Base-by-base conservation (phyloP, 2,888 invertebrate genomes). In the Mylabris sibirica region DNA sequence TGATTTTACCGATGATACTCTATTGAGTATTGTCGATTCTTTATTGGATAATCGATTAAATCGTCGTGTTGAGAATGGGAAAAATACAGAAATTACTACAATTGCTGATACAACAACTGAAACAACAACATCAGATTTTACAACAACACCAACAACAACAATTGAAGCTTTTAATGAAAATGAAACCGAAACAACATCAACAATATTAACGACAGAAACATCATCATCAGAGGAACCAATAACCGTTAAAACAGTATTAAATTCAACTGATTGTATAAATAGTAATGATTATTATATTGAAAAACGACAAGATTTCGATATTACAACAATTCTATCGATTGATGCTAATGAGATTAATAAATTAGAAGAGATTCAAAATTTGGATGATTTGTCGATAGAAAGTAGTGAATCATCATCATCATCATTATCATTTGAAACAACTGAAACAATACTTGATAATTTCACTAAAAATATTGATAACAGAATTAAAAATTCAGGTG, bases 401-500 rank as follows among this genome's bases (percentile, higher is more conserved):
- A 61, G 38, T 38, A 61, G 38, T 24, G 61, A 66, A 35, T 24
- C 53, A 57, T 53, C 26, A 22, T 5, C 24, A 22, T 22, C 20
- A 34, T 35, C 64, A 30, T 22, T 35, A n/a, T 53, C 66, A 14
- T 60, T 60, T 59, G 53, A 71, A 66, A 60, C 61, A 35, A 66
- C 71, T 1, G 65, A 62, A 49, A 64, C 24, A 53, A 72, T 69
- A 8, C 69, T 72, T 60, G 72, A 73, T 59, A 71, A 72, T 22
- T 64, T 61, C n/a, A 75, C 74, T n/a, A 67, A 72, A 60, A 77
- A 79, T 67, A 65, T 78, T n/a, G 77, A 78, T 69, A 76, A 75
- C 22, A 79, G 74, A 69, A 72, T 77, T 6, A 89, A 89, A 68
- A 85, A 86, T 8, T 84, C 86, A 53, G 82, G 86, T 49, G 83